Evolutionary conservation across 2,113 vertebrate species (phyloP).

Genomic region (Dicentrarchus labrax): DNA sequence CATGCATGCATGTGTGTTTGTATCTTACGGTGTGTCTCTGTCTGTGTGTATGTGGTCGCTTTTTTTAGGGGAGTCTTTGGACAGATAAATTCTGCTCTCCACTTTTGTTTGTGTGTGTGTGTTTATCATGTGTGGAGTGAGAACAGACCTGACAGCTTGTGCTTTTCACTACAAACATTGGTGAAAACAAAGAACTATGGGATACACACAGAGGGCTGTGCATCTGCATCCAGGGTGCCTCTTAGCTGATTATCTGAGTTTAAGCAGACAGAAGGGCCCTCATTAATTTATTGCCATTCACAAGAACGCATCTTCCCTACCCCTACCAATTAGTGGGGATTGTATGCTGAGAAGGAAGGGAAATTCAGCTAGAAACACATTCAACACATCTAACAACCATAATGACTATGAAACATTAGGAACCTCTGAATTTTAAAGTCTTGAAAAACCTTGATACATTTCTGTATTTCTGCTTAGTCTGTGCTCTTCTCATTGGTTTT

Average conservation of each 20-base stretch:
- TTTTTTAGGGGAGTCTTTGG: conserved; percentile 21
- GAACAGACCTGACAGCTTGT: conserved; percentile 79
- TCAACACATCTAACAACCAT: conserved; percentile 3
- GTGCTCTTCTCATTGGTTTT: not conserved
- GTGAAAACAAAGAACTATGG: conserved; percentile 76
- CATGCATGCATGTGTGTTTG: not conserved
- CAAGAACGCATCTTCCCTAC: conserved; percentile 80
- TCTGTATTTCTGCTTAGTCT: not conserved
- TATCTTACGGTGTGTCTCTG: not conserved
- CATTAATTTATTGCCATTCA: conserved; percentile 88
- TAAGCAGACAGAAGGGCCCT: conserved; percentile 77
- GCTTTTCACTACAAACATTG: conserved; percentile 72
- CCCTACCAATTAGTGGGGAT: conserved; percentile 66
- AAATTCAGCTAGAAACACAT: conserved; percentile 25
- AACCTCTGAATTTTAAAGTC: not conserved
- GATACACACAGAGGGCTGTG: conserved; percentile 57
- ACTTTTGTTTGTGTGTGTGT: conserved; percentile 36
- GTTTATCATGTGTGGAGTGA: conserved; percentile 47
- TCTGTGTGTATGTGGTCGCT: conserved; percentile 4
- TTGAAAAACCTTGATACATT: not conserved
- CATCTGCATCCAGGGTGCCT: conserved; percentile 68
- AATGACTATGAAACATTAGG: not conserved
- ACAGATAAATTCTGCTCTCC: conserved; percentile 39
- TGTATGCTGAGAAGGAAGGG: conserved; percentile 11
- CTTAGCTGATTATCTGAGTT: conserved; percentile 81